Base-by-base conservation (phyloP, 2,797 vertebrate species). In the Distichodus sexfasciatus region DNA sequence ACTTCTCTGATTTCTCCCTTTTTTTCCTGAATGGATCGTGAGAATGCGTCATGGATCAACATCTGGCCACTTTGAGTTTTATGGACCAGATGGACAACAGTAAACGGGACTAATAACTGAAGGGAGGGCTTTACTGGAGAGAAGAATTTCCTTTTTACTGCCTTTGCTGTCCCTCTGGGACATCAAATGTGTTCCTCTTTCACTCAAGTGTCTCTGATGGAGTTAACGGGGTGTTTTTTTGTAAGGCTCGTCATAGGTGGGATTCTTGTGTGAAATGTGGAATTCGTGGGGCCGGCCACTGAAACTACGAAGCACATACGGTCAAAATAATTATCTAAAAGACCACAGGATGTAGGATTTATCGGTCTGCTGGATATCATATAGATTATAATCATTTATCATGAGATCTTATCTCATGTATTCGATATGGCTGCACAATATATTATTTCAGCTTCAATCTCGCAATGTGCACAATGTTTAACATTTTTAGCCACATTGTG, bases 81-180 rank as follows among this genome's bases (percentile, higher is more conserved):
- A 86, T 81, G 62, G 82, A 61, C 86, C 87, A 89, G 84, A 88
- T 90, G 89, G 84, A 80, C 74, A 78, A 66, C 76, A 82, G 75
- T 76, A 79, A 71, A 77, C 53, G 48, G 66, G 58, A 60, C 74
- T 75, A 72, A 65, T 68, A 80, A 80, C 59, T 4, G 29, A 54
- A 8, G 17, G 53, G 58, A 78, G 76, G 77, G 81, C 77, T 83
- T 81, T 80, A 74, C 72, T 82, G 74, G 79, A 74, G 73, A 75
- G 74, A 75, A 58, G 69, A 76, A 59, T 80, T 76, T 70, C 77
- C 48, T 31, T 67, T 66, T 78, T 55, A 75, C 67, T 68, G 66
- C 74, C 72, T 76, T 76, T 77, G 73, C 80, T 76, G 69, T 69
- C 72, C 79, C 79, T 53, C 66, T 35, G 77, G 77, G 82, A 81